phyloP scores from a whole-genome alignment of 1,140 invertebrate species.

The Araneus ventricosus region DNA sequence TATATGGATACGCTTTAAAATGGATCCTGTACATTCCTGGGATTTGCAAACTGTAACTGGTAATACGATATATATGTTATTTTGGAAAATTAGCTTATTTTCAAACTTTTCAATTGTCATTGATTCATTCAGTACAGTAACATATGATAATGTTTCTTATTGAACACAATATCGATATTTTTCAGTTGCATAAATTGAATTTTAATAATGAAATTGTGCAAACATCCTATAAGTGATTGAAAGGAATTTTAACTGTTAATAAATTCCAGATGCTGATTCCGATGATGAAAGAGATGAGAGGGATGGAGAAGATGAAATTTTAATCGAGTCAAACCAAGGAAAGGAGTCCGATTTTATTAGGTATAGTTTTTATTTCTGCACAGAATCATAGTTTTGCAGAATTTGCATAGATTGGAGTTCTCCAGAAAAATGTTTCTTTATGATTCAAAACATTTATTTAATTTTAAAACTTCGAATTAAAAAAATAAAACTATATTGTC shows the following conservation, averaged over 20 bases:
- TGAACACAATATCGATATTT: too few species aligned
- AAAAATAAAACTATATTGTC: too few species aligned
- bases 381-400: not conserved
- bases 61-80: not conserved
- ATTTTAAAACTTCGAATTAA: not conserved
- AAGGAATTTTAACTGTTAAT: too few species aligned
- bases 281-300: conserved; percentile 75
- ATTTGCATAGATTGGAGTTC: not conserved
- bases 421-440: not conserved
- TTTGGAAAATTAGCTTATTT: too few species aligned
- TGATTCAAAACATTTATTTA: not conserved
- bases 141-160: too few species aligned
- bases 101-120: too few species aligned
- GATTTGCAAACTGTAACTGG: conserved; percentile 69
- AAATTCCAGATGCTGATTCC: conserved; percentile 63
- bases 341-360: conserved; percentile 39
- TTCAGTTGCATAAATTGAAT: too few species aligned
- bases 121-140: too few species aligned
- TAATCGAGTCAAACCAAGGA: conserved; percentile 53
- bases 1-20: conserved; percentile 79
- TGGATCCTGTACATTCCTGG: conserved; percentile 71
- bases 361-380: not conserved
- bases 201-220: too few species aligned
- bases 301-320: conserved; percentile 73
- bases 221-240: too few species aligned